These are phyloP conservation scores for Zaprionus obscuricornis DNA, from an alignment of 2,888 invertebrate species.

Conservation along the genomic window DNA sequence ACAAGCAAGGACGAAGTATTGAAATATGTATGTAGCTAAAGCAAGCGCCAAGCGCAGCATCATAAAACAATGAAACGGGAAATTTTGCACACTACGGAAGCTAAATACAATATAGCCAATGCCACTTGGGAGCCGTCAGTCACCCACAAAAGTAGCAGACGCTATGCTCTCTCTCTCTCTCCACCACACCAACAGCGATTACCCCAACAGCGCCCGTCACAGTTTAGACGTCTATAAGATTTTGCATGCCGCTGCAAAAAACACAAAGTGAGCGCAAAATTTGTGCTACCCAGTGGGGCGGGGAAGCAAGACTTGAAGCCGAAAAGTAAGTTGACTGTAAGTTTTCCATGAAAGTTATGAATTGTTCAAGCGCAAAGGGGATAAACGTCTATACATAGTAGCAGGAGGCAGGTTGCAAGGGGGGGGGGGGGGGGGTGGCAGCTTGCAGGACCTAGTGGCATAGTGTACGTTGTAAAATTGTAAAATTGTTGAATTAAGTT, in stretches of 20 bases:
- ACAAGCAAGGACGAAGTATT: conserved; percentile 29
- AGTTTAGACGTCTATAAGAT: conserved; percentile 15
- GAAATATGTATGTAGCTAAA: too few species aligned
- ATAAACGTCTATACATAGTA: conserved; percentile 27
- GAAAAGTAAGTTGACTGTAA: conserved; percentile 27
- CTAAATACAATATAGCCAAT: conserved; percentile 33
- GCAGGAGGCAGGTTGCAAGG: too few species aligned
- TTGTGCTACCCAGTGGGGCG: conserved; percentile 23
- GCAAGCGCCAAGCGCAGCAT: conserved; percentile 5
- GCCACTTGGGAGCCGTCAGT: conserved; percentile 62
- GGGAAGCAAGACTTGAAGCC: not conserved
- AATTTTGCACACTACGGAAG: conserved; percentile 64
- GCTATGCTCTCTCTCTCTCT: not conserved
- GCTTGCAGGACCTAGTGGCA: not conserved
- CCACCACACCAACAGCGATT: not conserved
- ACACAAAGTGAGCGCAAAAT: conserved; percentile 66
- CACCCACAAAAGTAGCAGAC: conserved; percentile 50
- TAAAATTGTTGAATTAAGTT: conserved; percentile 59
- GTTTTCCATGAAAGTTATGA: conserved; percentile 47
- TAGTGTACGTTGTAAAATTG: conserved; percentile 26
- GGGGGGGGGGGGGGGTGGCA: too few species aligned
- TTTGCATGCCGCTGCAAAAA: conserved; percentile 58
- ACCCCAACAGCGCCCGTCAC: too few species aligned
- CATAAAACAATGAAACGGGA: conserved; percentile 64
- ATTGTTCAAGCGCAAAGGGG: conserved; percentile 46